Conservation (phyloP, 2,797 vertebrate genomes). For the Sebastes steindachneri region DNA sequence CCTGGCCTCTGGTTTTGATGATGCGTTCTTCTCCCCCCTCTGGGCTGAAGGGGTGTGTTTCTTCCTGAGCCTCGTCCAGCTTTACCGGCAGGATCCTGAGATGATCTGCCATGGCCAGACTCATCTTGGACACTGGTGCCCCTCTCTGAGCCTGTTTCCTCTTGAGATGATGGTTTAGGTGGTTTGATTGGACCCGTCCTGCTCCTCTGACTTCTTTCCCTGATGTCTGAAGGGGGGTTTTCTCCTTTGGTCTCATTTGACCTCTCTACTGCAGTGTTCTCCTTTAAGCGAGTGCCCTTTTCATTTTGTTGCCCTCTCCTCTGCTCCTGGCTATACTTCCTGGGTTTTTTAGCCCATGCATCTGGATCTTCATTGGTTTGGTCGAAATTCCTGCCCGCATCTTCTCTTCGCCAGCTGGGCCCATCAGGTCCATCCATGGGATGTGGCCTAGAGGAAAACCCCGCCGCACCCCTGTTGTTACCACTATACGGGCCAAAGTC, state of each 20-base stretch:
- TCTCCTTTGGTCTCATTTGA: constrained; percentile 38
- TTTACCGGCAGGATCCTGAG: constrained; percentile 62
- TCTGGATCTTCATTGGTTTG: constrained; percentile 81
- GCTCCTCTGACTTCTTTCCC: constrained; percentile 47
- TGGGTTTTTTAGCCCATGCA: constrained; percentile 83
- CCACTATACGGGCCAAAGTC: constrained; percentile 72
- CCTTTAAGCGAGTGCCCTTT: constrained; percentile 73
- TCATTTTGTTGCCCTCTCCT: constrained; percentile 81
- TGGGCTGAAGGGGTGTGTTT: constrained; percentile 74
- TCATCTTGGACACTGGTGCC: constrained; percentile 22
- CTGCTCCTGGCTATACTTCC: constrained; percentile 79
- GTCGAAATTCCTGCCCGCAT: constrained; percentile 64
- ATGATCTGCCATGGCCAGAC: neutral
- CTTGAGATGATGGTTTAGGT: constrained; percentile 54
- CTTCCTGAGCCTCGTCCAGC: constrained; percentile 74
- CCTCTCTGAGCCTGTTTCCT: constrained; percentile 49
- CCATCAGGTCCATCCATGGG: constrained; percentile 55
- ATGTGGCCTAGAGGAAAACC: constrained; percentile 16
- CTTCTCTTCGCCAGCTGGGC: constrained; percentile 78
- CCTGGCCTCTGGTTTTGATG: constrained; percentile 79
- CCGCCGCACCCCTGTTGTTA: constrained; percentile 41
- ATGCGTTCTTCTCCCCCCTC: constrained; percentile 80
- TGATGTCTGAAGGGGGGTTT: constrained; percentile 22
- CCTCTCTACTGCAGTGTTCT: constrained; percentile 63
- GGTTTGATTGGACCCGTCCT: constrained; percentile 73